Evolutionary conservation across 2,888 invertebrate species (phyloP).

Genomic region (Lochmaea crataegi): DNA sequence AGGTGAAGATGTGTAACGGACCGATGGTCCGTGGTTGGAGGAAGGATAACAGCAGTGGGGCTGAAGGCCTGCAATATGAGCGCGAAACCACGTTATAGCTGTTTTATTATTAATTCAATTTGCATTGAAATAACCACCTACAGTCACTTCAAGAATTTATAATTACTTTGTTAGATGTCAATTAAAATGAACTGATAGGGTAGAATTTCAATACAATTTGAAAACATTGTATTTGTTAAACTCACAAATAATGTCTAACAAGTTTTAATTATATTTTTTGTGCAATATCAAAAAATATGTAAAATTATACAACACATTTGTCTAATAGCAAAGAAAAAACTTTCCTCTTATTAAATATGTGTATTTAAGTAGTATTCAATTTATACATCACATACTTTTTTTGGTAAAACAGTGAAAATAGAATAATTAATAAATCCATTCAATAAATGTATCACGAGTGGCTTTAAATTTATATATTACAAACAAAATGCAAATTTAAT

Average conservation of each 20-base stretch:
- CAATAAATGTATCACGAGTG: too few species aligned
- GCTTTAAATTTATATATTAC: too few species aligned
- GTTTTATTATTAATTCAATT: conserved; percentile 12
- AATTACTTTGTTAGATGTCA: not conserved
- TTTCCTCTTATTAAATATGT: too few species aligned
- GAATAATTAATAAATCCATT: too few species aligned
- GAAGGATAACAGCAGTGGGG: conserved; percentile 62
- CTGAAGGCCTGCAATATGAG: conserved; percentile 63
- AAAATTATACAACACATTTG: too few species aligned
- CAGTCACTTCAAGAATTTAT: not conserved
- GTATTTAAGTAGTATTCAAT: too few species aligned
- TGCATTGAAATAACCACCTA: not conserved
- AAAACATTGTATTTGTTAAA: conserved; percentile 2
- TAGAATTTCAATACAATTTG: not conserved
- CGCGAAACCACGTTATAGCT: conserved; percentile 57
- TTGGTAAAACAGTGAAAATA: too few species aligned
- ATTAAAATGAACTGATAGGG: not conserved
- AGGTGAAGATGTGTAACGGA: conserved; percentile 60
- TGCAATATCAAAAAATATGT: too few species aligned
- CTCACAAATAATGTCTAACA: conserved; percentile 1
- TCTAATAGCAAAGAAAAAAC: too few species aligned
- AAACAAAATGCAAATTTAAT: too few species aligned
- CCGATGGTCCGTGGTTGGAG: conserved; percentile 56
- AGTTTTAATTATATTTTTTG: not conserved
- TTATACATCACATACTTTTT: too few species aligned